These are phyloP conservation scores for Passerculus sandwichensis DNA, from an alignment of 2,797 vertebrate genomes.

Conservation along the genomic window DNA sequence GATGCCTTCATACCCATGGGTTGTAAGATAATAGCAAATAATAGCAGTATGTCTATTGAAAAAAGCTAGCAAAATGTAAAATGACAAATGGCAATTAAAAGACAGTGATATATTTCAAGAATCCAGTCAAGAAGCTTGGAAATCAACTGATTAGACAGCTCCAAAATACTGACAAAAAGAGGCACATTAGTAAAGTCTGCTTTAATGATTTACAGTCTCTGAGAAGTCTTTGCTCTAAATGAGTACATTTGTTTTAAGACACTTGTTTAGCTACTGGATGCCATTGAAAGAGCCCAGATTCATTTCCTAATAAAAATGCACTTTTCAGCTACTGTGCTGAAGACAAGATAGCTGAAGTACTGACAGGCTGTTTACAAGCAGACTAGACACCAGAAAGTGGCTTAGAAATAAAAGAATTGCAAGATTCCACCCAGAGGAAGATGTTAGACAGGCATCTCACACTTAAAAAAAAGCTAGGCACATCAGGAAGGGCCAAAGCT, in stretches of 20 bases:
- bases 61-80: background rate
- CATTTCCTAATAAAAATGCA: background rate
- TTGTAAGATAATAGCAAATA: background rate
- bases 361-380: background rate
- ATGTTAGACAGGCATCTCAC: rapidly evolving
- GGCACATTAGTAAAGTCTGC: background rate
- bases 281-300: background rate
- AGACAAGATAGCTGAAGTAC: background rate
- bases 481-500: background rate
- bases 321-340: background rate
- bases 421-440: background rate
- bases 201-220: background rate
- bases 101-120: background rate
- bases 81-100: background rate
- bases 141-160: background rate
- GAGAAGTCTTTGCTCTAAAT: background rate
- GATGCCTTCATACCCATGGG: background rate
- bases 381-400: background rate
- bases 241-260: background rate
- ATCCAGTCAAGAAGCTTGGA: background rate
- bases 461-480: background rate
- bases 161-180: background rate
- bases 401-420: background rate
- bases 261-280: background rate
- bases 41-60: background rate